These are phyloP conservation scores for Coremacera marginata DNA, from an alignment of 2,888 invertebrate genomes.

Conservation along the genomic window DNA sequence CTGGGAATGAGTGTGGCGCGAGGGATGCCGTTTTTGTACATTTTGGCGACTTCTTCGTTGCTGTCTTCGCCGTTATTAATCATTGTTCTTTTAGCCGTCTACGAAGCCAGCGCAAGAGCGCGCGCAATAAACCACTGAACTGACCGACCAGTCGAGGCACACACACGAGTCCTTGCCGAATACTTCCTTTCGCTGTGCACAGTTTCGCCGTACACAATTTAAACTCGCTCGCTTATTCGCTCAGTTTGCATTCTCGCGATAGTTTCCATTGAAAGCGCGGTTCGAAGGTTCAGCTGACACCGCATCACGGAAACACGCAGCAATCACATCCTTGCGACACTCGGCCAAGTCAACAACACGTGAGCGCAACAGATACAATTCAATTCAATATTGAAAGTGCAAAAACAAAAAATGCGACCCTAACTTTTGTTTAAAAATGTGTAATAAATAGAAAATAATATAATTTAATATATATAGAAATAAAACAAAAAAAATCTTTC, in stretches of 20 bases:
- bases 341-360: conserved; percentile 56
- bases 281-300: conserved; percentile 59
- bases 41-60: conserved; percentile 56
- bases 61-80: conserved; percentile 66
- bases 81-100: conserved; percentile 69
- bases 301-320: conserved; percentile 53
- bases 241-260: conserved; percentile 52
- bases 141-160: conserved; percentile 50
- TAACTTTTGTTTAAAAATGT: not conserved
- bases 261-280: conserved; percentile 62
- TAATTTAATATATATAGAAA: not conserved
- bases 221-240: conserved; percentile 45
- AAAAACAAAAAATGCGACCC: not conserved
- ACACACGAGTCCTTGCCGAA: conserved; percentile 39
- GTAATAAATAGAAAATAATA: conserved; percentile 2
- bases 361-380: conserved; percentile 18
- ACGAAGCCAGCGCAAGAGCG: conserved; percentile 62
- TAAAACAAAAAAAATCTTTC: not conserved
- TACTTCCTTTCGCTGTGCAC: conserved; percentile 46
- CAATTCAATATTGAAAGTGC: conserved; percentile 5
- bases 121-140: conserved; percentile 49
- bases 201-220: conserved; percentile 48
- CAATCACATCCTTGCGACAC: conserved; percentile 63
- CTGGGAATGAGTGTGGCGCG: conserved; percentile 18
- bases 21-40: conserved; percentile 30